Evolutionary conservation across 2,888 invertebrate species (phyloP).

Genomic region (Noctua fimbriata): DNA sequence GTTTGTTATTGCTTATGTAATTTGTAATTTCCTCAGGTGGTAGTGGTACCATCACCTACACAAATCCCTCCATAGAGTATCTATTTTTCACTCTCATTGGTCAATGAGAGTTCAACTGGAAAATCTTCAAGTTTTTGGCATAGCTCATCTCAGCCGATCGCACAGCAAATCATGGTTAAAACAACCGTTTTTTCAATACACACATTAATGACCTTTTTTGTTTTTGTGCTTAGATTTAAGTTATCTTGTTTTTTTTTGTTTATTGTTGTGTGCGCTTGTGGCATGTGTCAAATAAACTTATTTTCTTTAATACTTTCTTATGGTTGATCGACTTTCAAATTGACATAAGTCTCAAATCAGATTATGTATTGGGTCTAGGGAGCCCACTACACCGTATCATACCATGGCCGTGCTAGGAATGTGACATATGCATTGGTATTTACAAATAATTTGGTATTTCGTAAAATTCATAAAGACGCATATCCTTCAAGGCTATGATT

Average conservation of each 20-base stretch:
- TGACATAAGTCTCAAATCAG: background rate
- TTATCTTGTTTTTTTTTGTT: no score
- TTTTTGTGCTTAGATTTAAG: no score
- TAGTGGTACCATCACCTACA: background rate
- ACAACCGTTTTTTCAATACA: no score
- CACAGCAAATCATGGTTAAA: no score
- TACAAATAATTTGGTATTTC: fast-evolving
- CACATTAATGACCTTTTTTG: no score
- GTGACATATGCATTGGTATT: background rate
- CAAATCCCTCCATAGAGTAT: background rate
- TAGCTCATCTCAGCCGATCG: no score
- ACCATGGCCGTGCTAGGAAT: background rate
- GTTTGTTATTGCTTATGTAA: background rate
- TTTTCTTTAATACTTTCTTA: background rate
- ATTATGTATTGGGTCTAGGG: background rate
- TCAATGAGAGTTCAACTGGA: background rate
- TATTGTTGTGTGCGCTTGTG: no score
- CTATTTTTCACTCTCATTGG: background rate
- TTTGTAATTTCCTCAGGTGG: background rate
- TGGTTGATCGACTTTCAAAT: background rate
- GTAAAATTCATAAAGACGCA: background rate
- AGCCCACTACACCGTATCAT: no score
- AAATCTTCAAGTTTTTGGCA: background rate
- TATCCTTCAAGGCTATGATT: constrained; percentile 13
- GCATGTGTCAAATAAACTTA: no score